Percentiles rank a stretch among this genome's conserved stretches.
These are phyloP conservation scores for Amphiprion clarkii DNA, from an alignment of 2,797 vertebrate genomes.

Conservation along the genomic window DNA sequence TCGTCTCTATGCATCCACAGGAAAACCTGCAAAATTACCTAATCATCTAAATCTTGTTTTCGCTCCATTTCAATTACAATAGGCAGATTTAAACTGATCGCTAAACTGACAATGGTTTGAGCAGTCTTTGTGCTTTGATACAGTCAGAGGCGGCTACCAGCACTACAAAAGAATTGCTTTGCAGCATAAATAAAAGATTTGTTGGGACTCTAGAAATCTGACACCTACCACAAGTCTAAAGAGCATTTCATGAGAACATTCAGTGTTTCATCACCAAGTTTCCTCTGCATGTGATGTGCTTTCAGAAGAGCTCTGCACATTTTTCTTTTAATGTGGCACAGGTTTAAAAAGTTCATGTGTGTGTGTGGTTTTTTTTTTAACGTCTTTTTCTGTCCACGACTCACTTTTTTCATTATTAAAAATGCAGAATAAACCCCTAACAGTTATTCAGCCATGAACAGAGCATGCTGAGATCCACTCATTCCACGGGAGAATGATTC, in stretches of 20 bases:
- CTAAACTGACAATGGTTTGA: neutral
- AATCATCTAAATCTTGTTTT: neutral
- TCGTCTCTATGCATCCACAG: neutral
- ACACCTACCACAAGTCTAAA: neutral
- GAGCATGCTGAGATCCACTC: neutral
- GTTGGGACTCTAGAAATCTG: neutral
- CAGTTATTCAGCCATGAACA: neutral
- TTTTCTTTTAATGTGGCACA: neutral
- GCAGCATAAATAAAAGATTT: constrained; percentile 3
- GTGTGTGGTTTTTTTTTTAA: neutral
- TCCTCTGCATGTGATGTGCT: neutral
- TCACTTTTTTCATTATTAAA: neutral
- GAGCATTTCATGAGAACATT: constrained; percentile 27
- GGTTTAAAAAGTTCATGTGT: constrained; percentile 4
- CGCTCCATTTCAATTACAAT: neutral
- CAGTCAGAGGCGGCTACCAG: neutral
- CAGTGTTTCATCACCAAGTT: constrained; percentile 12
- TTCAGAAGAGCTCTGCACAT: neutral
- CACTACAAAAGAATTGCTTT: neutral
- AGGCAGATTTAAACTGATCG: neutral
- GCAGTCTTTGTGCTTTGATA: neutral
- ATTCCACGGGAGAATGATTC: neutral
- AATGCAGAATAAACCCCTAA: neutral
- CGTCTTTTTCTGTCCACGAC: neutral
- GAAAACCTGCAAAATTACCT: no score